These are phyloP conservation scores for Dasyprocta punctata DNA, from an alignment of 2,113 vertebrate species.

Conservation along the genomic window DNA sequence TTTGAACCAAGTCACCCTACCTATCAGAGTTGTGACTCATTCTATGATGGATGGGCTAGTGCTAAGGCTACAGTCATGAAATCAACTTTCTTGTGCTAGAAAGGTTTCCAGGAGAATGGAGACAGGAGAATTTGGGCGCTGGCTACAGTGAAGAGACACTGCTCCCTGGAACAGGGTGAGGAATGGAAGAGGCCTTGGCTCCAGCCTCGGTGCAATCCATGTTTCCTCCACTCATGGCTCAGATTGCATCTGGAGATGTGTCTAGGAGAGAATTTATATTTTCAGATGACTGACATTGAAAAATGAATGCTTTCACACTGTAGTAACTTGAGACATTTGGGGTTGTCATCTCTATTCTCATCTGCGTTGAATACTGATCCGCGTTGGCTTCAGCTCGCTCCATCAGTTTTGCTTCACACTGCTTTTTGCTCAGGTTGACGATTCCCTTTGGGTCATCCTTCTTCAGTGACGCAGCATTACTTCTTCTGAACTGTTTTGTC, in stretches of 20 bases:
- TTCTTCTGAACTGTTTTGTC: background rate
- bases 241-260: background rate
- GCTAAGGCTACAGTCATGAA: background rate
- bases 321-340: background rate
- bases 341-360: background rate
- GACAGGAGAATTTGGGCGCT: background rate
- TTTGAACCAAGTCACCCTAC: background rate
- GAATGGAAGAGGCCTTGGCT: no score
- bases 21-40: background rate
- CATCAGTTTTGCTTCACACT: background rate
- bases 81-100: background rate
- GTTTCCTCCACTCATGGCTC: background rate
- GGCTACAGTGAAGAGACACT: background rate
- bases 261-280: background rate
- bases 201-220: background rate
- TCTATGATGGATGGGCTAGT: background rate
- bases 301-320: background rate
- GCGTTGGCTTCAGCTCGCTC: background rate
- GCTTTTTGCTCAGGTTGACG: background rate
- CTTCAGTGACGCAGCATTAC: background rate
- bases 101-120: background rate
- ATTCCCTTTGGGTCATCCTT: background rate
- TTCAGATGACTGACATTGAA: constrained; percentile 45
- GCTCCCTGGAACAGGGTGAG: background rate
- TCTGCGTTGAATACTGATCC: background rate